Evolutionary conservation across 2,797 vertebrate species (phyloP).

Genomic region (Limosa lapponica): DNA sequence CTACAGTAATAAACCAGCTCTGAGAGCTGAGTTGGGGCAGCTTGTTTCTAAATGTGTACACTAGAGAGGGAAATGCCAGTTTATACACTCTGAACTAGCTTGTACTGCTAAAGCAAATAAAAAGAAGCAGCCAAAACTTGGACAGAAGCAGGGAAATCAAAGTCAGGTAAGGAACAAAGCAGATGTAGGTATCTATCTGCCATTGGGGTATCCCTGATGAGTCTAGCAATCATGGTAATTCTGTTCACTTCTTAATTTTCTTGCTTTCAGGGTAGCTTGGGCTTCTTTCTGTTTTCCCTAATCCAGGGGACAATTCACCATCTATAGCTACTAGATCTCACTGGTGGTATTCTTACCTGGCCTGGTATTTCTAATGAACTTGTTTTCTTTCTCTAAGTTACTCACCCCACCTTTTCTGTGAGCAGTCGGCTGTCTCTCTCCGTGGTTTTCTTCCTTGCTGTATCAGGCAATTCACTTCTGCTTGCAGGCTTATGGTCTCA

Average conservation of each 20-base stretch:
- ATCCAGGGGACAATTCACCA: background rate
- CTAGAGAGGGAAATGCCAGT: background rate
- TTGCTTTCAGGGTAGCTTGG: background rate
- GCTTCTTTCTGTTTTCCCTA: background rate
- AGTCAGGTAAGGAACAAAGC: background rate
- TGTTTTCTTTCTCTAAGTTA: background rate
- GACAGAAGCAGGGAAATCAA: background rate
- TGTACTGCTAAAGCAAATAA: background rate
- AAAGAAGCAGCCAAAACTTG: background rate
- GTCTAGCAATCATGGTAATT: background rate
- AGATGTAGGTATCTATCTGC: background rate
- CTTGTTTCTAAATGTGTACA: background rate
- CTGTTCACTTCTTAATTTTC: background rate
- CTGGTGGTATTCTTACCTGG: background rate
- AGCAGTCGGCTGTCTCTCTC: background rate
- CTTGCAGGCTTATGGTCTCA: background rate
- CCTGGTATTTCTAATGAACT: background rate
- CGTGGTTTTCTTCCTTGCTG: background rate
- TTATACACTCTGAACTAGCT: background rate
- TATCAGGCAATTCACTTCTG: background rate
- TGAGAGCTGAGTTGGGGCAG: background rate
- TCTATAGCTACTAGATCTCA: background rate
- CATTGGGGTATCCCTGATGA: background rate
- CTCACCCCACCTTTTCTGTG: background rate
- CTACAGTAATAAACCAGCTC: rapidly evolving